These are phyloP conservation scores for Panthera leo DNA, from an alignment of 2,113 vertebrate genomes.

Conservation along the genomic window DNA sequence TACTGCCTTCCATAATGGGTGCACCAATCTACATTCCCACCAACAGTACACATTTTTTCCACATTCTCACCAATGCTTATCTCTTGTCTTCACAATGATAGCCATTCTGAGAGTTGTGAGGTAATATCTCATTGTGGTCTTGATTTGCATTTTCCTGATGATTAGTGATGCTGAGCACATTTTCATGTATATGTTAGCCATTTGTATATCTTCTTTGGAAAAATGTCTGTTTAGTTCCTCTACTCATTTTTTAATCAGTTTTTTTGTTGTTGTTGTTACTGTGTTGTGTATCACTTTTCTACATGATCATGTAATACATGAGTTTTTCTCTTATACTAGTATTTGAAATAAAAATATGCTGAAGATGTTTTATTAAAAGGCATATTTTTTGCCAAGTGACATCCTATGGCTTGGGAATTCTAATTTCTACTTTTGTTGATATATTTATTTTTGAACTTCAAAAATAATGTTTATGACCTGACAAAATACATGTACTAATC, in stretches of 20 bases:
- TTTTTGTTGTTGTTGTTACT: background rate
- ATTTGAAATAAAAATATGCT: slow-evolving; percentile 44
- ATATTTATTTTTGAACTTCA: slow-evolving; percentile 23
- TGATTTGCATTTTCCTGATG: background rate
- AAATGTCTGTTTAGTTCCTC: background rate
- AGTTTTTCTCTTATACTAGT: slow-evolving; percentile 9
- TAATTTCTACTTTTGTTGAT: slow-evolving; percentile 22
- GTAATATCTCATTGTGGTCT: background rate
- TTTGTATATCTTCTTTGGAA: background rate
- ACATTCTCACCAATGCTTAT: background rate
- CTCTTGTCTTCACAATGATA: background rate
- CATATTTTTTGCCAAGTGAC: slow-evolving; percentile 19
- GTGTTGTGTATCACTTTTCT: background rate
- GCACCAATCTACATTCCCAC: background rate
- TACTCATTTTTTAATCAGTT: background rate
- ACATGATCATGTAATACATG: background rate
- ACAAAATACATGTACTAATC: background rate
- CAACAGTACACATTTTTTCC: background rate
- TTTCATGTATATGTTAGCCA: background rate
- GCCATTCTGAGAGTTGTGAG: background rate
- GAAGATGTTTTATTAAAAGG: slow-evolving; percentile 29
- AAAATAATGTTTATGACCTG: slow-evolving; percentile 14
- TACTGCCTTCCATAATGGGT: background rate
- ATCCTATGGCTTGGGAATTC: background rate
- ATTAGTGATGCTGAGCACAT: background rate